These are phyloP conservation scores for Drosophila nasuta DNA, from an alignment of 1,140 invertebrate species.

Conservation along the genomic window DNA sequence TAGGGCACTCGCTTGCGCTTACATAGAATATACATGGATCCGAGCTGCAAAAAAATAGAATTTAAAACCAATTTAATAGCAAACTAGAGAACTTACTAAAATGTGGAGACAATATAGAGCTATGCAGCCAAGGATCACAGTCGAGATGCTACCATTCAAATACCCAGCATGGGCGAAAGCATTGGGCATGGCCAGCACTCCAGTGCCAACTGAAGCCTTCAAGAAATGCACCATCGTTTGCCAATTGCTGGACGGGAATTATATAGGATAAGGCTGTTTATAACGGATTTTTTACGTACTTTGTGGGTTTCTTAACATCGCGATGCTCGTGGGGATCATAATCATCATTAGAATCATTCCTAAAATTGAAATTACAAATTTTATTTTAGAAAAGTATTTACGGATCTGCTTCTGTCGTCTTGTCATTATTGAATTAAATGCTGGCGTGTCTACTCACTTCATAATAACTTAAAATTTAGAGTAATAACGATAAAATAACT, in stretches of 20 bases:
- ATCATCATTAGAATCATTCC: constrained; percentile 77
- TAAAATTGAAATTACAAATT: constrained; percentile 12
- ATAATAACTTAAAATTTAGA: too few relatives aligned
- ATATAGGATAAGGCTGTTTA: constrained; percentile 25
- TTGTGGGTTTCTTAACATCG: constrained; percentile 89
- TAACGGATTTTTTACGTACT: constrained; percentile 85
- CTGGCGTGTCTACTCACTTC: background rate
- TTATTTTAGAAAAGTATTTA: too few relatives aligned
- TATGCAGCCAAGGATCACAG: constrained; percentile 87
- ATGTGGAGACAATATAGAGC: constrained; percentile 89
- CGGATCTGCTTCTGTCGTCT: too few relatives aligned
- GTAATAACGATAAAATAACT: too few relatives aligned
- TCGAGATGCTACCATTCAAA: constrained; percentile 87
- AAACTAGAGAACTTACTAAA: constrained; percentile 9
- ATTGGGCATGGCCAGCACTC: constrained; percentile 92
- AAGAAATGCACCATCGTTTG: constrained; percentile 90
- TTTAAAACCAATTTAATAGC: background rate
- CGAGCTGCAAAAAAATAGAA: constrained; percentile 72
- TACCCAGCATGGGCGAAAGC: constrained; percentile 90
- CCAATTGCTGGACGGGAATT: constrained; percentile 85
- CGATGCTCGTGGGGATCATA: constrained; percentile 89
- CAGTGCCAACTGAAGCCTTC: constrained; percentile 91
- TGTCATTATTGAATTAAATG: background rate
- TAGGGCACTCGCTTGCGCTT: constrained; percentile 86
- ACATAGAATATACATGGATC: constrained; percentile 87